A percentile compares a stretch with the other conserved stretches of the same genome.
These are phyloP conservation scores for Plagodis dolabraria DNA, from an alignment of 2,888 invertebrate genomes.

Conservation along the genomic window DNA sequence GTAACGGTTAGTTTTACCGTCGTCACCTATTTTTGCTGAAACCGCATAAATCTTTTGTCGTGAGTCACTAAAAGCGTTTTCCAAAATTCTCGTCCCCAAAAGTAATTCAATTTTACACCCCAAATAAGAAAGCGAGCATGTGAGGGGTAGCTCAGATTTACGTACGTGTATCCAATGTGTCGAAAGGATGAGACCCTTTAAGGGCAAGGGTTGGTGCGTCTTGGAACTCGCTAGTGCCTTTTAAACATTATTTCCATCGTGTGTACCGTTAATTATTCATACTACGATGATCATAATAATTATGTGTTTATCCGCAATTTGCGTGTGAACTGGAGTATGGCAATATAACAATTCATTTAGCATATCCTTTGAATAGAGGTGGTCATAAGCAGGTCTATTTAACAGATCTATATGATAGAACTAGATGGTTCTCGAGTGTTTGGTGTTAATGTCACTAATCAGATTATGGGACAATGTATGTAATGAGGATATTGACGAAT, in stretches of 20 bases:
- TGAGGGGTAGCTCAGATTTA: slow-evolving; percentile 51
- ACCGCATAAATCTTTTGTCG: slow-evolving; percentile 36
- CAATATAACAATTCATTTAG: slow-evolving; percentile 20
- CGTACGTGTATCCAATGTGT: slow-evolving; percentile 13
- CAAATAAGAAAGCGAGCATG: slow-evolving; percentile 60
- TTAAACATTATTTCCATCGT: slow-evolving; percentile 70
- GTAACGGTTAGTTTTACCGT: slow-evolving; percentile 15
- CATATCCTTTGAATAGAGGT: slow-evolving; percentile 3
- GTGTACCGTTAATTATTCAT: slow-evolving; percentile 66
- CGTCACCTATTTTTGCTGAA: slow-evolving; percentile 13
- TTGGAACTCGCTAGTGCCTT: slow-evolving; percentile 54
- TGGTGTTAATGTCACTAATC: not conserved
- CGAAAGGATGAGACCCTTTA: slow-evolving; percentile 44
- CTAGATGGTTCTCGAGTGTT: not conserved
- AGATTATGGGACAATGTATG: not conserved
- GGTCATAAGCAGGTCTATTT: not conserved
- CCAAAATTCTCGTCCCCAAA: slow-evolving; percentile 59
- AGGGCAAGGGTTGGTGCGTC: slow-evolving; percentile 60
- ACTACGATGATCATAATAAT: slow-evolving; percentile 61
- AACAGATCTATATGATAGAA: slow-evolving; percentile 1
- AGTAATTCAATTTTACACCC: slow-evolving; percentile 71
- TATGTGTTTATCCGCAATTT: slow-evolving; percentile 35
- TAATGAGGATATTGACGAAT: not conserved
- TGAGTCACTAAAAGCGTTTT: slow-evolving; percentile 60
- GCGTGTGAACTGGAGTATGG: slow-evolving; percentile 28